Base-by-base conservation (phyloP, 2,797 vertebrate species). In the Lacerta agilis region DNA sequence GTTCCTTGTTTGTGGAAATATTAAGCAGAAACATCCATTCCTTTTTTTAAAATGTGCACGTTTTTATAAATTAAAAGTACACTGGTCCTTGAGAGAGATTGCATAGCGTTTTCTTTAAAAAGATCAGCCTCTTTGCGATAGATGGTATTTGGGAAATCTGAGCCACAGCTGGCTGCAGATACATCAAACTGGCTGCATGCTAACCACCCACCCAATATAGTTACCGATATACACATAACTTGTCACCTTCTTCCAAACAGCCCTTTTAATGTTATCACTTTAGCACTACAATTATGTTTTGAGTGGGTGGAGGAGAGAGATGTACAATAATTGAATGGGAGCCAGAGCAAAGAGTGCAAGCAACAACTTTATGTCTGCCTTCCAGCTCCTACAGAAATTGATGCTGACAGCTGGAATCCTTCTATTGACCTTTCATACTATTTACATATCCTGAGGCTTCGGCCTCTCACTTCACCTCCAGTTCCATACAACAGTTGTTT, bases 311-410 rank as follows among this genome's bases (percentile, higher is more conserved):
- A 29, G 25, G n/a, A 23, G 27, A 36, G 20, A 11, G 38, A 45
- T 86, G 77, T 9, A 8, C 10, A 69, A 79, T 13, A 87, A 25
- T 1, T 64, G 73, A 67, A 78, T 55, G 25, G 67, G 36, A 43
- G 27, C 2, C 0, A 64, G 0, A 2, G 23, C 18, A 66, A 36
- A 72, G 10, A 18, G 49, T 82, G 38, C 49, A 17, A 66, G 29
- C 58, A 25, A 66, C 67, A 86, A 25, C 33, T 78, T 1, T 0
- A 0, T 8, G 0, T 0, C 0, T 20, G 23, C 7, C 25, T 41
- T 88, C 36, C 3, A 73, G 1, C 29, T 72, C 36, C 73, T 79
- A 23, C 43, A 38, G 2, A 5, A 49, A 85, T 76, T 38, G 25
- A 55, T 36, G 8, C 2, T 1, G n/a, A 36, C 25, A 82, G 0